These are phyloP conservation scores for Cinclus mexicanus DNA, from an alignment of 2,113 vertebrate species.

Conservation along the genomic window DNA sequence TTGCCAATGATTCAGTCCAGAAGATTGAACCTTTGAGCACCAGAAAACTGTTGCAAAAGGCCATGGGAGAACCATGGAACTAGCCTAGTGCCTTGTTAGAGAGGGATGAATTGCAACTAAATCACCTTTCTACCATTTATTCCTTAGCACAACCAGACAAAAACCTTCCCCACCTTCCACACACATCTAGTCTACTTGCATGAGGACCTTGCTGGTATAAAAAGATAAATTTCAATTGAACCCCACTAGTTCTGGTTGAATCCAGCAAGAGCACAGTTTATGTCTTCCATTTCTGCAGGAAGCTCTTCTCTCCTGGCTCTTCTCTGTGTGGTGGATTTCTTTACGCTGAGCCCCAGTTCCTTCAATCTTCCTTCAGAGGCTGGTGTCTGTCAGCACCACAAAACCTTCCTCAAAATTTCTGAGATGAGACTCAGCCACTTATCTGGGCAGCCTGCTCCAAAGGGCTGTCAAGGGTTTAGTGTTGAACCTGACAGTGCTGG, in stretches of 20 bases:
- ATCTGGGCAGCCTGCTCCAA: neutral
- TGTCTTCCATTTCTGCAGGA: neutral
- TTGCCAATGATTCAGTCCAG: neutral
- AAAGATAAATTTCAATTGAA: neutral
- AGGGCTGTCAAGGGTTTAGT: neutral
- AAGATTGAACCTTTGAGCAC: neutral
- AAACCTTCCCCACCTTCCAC: neutral
- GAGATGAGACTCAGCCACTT: neutral
- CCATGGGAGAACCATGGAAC: neutral
- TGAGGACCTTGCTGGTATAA: neutral
- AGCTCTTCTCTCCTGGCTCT: fast-evolving
- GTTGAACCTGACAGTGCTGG: neutral
- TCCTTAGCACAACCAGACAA: neutral
- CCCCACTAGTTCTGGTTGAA: neutral
- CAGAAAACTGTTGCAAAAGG: neutral
- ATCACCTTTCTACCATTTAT: neutral
- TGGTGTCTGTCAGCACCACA: neutral
- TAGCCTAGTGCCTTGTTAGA: neutral
- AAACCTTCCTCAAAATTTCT: neutral
- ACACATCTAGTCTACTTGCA: neutral
- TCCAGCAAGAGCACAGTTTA: neutral
- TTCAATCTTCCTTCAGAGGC: neutral
- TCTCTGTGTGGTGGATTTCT: neutral
- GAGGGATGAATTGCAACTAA: neutral
- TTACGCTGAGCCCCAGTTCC: neutral